Percentiles rank a stretch among this genome's conserved stretches.
Evolutionary conservation across 1,140 invertebrate genomes (phyloP).

Genomic region (Drosophila athabasca): DNA sequence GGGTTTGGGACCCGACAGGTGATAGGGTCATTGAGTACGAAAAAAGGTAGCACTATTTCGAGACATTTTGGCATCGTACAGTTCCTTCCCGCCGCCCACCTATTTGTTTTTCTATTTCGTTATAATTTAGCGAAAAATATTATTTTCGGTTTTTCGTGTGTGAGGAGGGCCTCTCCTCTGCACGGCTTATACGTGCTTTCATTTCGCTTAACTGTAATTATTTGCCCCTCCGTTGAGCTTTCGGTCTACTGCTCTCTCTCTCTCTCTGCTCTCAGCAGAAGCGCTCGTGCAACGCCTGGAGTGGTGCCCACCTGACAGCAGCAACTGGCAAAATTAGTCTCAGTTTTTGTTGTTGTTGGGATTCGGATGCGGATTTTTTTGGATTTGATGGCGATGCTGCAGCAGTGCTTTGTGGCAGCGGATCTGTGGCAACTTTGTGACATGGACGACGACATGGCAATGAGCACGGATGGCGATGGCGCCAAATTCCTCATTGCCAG

Average conservation of each 20-base stretch:
- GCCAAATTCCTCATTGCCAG: constrained; percentile 67
- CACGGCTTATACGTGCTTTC: constrained; percentile 14
- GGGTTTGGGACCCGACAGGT: neutral
- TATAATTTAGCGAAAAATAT: constrained; percentile 37
- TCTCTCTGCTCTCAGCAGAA: constrained; percentile 11
- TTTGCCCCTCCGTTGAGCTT: constrained; percentile 6
- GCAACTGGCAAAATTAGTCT: constrained; percentile 1
- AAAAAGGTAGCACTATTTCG: constrained; percentile 1
- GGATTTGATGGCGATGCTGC: neutral
- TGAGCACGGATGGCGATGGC: constrained; percentile 49
- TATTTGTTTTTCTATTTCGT: constrained; percentile 32
- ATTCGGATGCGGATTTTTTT: neutral
- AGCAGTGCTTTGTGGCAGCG: neutral
- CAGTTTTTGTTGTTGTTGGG: too few species aligned
- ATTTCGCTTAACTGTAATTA: constrained; percentile 48
- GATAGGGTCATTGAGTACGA: too few species aligned
- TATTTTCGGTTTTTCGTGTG: constrained; percentile 22
- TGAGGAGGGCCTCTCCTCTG: neutral
- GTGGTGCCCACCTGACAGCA: constrained; percentile 4
- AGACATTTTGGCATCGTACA: neutral
- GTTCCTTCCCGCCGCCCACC: neutral
- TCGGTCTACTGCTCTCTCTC: too few species aligned
- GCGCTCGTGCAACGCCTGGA: constrained; percentile 19
- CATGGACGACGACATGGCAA: constrained; percentile 62
- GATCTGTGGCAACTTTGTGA: constrained; percentile 58